phyloP scores from a whole-genome alignment of 1,140 invertebrate species.

The Zophobas atratus region DNA sequence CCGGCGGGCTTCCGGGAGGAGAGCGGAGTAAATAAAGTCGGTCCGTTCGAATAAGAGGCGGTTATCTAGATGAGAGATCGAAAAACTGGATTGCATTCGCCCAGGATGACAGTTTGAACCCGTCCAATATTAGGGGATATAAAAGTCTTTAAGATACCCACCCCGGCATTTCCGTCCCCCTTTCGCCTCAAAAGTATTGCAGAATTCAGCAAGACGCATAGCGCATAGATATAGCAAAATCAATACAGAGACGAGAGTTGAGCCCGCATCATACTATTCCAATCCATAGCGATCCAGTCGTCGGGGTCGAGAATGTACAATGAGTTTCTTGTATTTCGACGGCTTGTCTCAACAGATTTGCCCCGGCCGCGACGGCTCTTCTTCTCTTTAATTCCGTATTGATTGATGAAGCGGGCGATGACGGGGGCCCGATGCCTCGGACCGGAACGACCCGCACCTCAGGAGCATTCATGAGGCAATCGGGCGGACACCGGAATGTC shows the following conservation, averaged over 20 bases:
- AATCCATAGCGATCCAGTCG: conserved; percentile 54
- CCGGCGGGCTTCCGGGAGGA: conserved; percentile 10
- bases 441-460: conserved; percentile 5
- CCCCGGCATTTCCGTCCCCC: conserved; percentile 43
- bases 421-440: conserved; percentile 21
- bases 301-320: conserved; percentile 54
- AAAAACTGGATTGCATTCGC: conserved; percentile 52
- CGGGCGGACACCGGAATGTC: not conserved
- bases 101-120: conserved; percentile 55
- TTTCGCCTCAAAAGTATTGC: conserved; percentile 52
- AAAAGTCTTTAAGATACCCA: conserved; percentile 56
- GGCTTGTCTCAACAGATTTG: conserved; percentile 45
- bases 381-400: conserved; percentile 43
- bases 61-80: conserved; percentile 53
- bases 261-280: conserved; percentile 57
- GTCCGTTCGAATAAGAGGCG: conserved; percentile 35
- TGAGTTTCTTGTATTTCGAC: conserved; percentile 54
- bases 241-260: conserved; percentile 55
- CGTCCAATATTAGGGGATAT: conserved; percentile 54
- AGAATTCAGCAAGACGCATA: conserved; percentile 58
- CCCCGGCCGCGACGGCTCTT: conserved; percentile 15
- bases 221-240: conserved; percentile 57
- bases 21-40: conserved; percentile 38
- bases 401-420: conserved; percentile 39
- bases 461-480: not conserved